A percentile compares a stretch with the other conserved stretches of the same genome.
These are phyloP conservation scores for Branchellion lobata DNA, from an alignment of 2,888 invertebrate species.

Conservation along the genomic window DNA sequence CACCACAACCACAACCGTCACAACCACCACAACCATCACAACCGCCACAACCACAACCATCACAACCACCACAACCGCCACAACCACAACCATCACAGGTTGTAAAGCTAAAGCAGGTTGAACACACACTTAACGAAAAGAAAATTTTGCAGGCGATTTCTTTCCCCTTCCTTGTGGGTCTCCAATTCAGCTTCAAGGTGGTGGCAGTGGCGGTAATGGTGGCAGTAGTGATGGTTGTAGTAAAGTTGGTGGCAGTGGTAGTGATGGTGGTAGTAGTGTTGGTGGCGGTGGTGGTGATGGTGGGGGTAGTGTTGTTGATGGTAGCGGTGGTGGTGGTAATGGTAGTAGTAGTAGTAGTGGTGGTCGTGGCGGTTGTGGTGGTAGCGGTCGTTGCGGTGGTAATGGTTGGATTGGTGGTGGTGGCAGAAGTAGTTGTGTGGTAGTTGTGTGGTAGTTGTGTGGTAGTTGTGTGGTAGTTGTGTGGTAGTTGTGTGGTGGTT, in stretches of 20 bases:
- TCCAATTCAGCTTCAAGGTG: slow-evolving; percentile 52
- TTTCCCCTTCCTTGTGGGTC: slow-evolving; percentile 90
- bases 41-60: neutral
- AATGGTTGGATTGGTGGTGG: too few species aligned
- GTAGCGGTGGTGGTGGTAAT: neutral
- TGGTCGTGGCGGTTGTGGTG: too few species aligned
- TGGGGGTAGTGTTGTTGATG: too few species aligned
- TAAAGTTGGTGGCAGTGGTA: too few species aligned
- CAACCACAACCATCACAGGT: slow-evolving; percentile 64
- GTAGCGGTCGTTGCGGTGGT: too few species aligned
- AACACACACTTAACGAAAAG: slow-evolving; percentile 98
- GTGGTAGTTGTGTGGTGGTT: too few species aligned
- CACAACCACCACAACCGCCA: neutral
- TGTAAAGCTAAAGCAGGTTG: slow-evolving; percentile 98
- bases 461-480: too few species aligned
- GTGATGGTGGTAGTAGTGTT: too few species aligned
- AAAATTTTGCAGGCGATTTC: slow-evolving; percentile 97
- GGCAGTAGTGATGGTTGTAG: neutral
- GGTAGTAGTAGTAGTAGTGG: too few species aligned
- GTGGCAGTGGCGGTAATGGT: neutral
- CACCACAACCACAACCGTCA: neutral
- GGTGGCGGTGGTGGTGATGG: too few species aligned
- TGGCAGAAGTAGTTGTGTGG: too few species aligned
- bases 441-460: too few species aligned
- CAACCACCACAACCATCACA: neutral